Evolutionary conservation across 2,888 invertebrate genomes (phyloP), one percentile per base, ranked within the genome.

Genomic region (Thysanoteuthis rhombus): DNA sequence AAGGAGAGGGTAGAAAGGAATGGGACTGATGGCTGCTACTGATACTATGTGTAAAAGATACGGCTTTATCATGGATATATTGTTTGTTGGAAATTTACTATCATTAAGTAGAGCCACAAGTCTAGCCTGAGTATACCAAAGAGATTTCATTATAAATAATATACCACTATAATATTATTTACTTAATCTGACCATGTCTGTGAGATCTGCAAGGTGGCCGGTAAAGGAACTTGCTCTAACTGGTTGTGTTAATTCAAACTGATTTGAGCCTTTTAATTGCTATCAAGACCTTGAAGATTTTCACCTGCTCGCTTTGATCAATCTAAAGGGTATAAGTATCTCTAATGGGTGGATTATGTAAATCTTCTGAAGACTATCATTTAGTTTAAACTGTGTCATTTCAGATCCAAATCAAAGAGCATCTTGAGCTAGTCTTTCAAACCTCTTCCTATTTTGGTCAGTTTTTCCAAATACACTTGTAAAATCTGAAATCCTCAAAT

Each of bases 381-480:
- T 58, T 42, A 10, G 25, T 58, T 12, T 58, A 32, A 12, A 75
- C 4, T 8, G n/a, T 10, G 8, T 75, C 36, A 75, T 16, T 10
- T 75, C 19, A 16, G 75, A 10, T 75, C n/a, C 32, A 75, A n/a
- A 75, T n/a, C 36, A n/a, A 75, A 75, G 8, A n/a, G n/a, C 12
- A 75, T 75, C 8, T 16, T n/a, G 75, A 75, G 75, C 75, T 36
- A n/a, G n/a, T 75, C 36, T 75, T 75, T 75, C n/a, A 52, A 6
- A 2, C 22, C 28, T 16, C 16, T n/a, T 36, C n/a, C n/a, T n/a
- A 36, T 16, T n/a, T 10, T 16, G n/a, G 16, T 36, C 75, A 75
- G n/a, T 75, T n/a, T 75, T 75, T 75, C n/a, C 75, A n/a, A 75
- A 75, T 75, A 75, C n/a, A 75, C 75, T 75, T 75, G n/a, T 75